Percentiles rank a stretch among this genome's conserved stretches.
Conservation (phyloP, 2,888 invertebrate species). For the Eustalomyia histrio region DNA sequence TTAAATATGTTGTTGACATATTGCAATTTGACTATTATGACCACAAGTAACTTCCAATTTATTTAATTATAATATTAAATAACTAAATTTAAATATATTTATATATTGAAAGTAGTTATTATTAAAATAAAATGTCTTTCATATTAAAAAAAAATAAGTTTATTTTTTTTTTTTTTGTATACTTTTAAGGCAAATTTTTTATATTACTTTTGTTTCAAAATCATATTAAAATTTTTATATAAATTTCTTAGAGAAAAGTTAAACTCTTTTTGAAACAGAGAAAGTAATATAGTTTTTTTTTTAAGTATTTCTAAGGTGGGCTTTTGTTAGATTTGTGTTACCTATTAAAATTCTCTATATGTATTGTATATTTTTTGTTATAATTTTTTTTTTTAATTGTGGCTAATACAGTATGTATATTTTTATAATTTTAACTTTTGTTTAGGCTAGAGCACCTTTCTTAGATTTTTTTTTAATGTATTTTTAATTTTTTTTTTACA, state of each 20-base stretch:
- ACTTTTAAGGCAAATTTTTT: conserved; percentile 33
- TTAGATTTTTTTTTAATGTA: not conserved
- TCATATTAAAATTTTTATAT: too few relatives aligned
- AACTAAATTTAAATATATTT: conserved; percentile 1
- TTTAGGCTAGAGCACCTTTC: conserved; percentile 26
- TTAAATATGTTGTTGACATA: not conserved
- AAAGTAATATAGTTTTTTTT: conserved; percentile 11
- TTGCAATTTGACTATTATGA: not conserved
- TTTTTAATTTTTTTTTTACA: not conserved
- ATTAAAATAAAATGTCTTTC: conserved; percentile 49
- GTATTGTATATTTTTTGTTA: not conserved
- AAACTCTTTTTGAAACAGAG: too few relatives aligned
- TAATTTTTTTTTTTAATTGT: conserved; percentile 1
- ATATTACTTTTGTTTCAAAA: too few relatives aligned
- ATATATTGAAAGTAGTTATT: conserved; percentile 9
- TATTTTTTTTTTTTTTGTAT: not conserved
- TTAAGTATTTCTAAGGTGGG: conserved; percentile 54
- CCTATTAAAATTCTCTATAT: not conserved
- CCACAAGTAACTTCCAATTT: too few relatives aligned
- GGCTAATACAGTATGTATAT: conserved; percentile 21
- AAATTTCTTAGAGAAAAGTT: too few relatives aligned
- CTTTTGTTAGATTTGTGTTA: conserved; percentile 27
- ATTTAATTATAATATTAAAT: conserved; percentile 11
- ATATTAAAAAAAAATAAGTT: conserved; percentile 34
- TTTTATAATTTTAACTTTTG: not conserved